A percentile compares a stretch with the other conserved stretches of the same genome.
Conservation (phyloP, 2,113 vertebrate genomes). For the Nestor notabilis region DNA sequence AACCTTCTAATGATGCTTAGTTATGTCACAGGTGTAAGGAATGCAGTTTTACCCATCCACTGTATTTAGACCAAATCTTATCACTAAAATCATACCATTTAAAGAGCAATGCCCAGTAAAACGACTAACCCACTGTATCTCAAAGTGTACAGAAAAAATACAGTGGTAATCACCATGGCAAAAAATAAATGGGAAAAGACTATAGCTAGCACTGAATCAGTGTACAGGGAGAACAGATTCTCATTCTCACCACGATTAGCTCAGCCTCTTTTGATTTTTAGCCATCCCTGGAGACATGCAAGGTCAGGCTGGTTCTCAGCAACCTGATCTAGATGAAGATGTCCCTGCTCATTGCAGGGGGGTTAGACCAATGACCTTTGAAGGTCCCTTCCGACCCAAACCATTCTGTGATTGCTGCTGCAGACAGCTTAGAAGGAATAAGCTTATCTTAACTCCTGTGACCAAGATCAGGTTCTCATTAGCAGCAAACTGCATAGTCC, state of each 20-base stretch:
- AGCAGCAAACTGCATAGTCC: background rate
- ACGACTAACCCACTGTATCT: background rate
- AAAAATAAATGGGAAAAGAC: background rate
- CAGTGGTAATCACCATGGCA: background rate
- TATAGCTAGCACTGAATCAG: fast-evolving
- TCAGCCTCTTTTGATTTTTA: background rate
- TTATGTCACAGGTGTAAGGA: background rate
- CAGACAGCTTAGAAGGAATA: background rate
- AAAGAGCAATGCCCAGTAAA: background rate
- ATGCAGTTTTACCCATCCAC: background rate
- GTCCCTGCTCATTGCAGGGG: background rate
- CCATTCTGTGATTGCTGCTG: background rate
- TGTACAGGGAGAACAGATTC: background rate
- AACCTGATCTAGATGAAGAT: background rate
- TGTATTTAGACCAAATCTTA: background rate
- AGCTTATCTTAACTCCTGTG: background rate
- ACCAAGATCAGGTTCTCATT: background rate
- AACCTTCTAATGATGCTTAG: background rate
- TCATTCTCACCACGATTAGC: background rate
- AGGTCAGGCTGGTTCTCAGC: background rate
- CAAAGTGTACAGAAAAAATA: background rate
- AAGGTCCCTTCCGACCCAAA: background rate
- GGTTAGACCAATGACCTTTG: background rate
- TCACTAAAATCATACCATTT: background rate
- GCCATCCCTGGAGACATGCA: background rate